Evolutionary conservation across 2,113 vertebrate genomes (phyloP).

Genomic region (Fulica atra): DNA sequence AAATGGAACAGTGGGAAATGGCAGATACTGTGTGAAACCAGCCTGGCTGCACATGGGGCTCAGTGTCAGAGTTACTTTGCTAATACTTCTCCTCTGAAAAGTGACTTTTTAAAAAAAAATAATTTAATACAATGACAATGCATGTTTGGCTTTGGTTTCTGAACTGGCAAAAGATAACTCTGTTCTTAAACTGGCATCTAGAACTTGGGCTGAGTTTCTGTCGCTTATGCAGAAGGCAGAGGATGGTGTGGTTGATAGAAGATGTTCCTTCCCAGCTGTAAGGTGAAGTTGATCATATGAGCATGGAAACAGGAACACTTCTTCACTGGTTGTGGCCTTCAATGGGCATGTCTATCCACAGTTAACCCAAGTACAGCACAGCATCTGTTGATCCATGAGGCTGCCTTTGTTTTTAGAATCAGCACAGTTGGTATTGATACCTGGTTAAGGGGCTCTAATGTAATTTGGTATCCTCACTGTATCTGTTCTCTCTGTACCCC

Average conservation of each 20-base stretch:
- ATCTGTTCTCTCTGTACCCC: not conserved
- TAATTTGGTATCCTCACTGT: not conserved
- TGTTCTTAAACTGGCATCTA: not conserved
- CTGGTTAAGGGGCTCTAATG: not conserved
- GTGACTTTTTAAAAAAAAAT: not conserved
- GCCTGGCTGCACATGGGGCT: not conserved
- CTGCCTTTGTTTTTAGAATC: not conserved
- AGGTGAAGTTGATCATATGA: not conserved
- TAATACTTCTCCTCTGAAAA: not conserved
- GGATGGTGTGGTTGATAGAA: not conserved
- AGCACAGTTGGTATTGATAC: accelerated
- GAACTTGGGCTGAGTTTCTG: not conserved
- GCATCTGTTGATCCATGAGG: not conserved
- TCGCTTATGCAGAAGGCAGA: not conserved
- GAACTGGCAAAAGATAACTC: not conserved
- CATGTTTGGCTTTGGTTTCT: not conserved
- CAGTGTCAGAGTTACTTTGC: not conserved
- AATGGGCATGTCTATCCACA: not conserved
- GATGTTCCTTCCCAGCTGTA: not conserved
- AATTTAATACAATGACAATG: not conserved
- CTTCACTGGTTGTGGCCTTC: not conserved
- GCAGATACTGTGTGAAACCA: not conserved
- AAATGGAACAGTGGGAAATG: not conserved
- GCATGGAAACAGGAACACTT: not conserved
- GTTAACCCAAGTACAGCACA: not conserved